Percentiles rank a stretch among this genome's conserved stretches.
Evolutionary conservation across 1,140 invertebrate genomes (phyloP).

Genomic region (Harlomillsia oculata): DNA sequence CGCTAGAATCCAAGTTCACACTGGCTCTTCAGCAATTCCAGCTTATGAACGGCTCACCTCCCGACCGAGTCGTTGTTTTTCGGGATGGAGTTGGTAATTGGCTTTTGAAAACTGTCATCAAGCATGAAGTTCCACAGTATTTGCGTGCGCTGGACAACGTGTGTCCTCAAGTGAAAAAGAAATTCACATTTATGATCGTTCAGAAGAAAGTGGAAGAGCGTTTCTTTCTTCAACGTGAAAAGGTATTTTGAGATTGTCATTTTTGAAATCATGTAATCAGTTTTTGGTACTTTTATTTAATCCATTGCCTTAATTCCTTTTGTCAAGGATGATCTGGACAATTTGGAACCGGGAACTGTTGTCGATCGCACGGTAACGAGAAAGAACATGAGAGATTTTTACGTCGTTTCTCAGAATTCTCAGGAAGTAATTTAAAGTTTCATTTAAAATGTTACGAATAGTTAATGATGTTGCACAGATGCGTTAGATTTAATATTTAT

Average conservation of each 20-base stretch:
- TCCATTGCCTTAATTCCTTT: no score
- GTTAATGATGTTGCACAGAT: no score
- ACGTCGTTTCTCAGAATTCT: slow-evolving; percentile 74
- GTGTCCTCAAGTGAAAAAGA: slow-evolving; percentile 42
- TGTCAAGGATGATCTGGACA: slow-evolving; percentile 47
- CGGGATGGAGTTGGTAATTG: slow-evolving; percentile 87
- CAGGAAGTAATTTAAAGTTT: slow-evolving; percentile 46
- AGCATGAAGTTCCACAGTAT: slow-evolving; percentile 72
- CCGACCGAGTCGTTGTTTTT: slow-evolving; percentile 73
- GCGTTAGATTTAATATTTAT: no score
- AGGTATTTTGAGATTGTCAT: no score
- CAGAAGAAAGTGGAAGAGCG: slow-evolving; percentile 83
- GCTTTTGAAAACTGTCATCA: slow-evolving; percentile 55
- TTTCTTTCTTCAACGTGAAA: slow-evolving; percentile 40
- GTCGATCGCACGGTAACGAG: slow-evolving; percentile 70
- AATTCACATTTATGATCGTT: slow-evolving; percentile 68
- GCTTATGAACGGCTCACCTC: slow-evolving; percentile 48
- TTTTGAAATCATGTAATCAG: no score
- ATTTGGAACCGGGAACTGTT: slow-evolving; percentile 74
- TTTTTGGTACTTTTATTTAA: not conserved
- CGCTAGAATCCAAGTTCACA: slow-evolving; percentile 58
- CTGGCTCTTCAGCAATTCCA: slow-evolving; percentile 47
- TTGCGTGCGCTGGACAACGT: slow-evolving; percentile 49
- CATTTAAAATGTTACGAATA: no score
- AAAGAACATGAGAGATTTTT: slow-evolving; percentile 75